Evolutionary conservation across 23 tunicate genomes (phyloP).

Genomic region (Ascidia mentula): DNA sequence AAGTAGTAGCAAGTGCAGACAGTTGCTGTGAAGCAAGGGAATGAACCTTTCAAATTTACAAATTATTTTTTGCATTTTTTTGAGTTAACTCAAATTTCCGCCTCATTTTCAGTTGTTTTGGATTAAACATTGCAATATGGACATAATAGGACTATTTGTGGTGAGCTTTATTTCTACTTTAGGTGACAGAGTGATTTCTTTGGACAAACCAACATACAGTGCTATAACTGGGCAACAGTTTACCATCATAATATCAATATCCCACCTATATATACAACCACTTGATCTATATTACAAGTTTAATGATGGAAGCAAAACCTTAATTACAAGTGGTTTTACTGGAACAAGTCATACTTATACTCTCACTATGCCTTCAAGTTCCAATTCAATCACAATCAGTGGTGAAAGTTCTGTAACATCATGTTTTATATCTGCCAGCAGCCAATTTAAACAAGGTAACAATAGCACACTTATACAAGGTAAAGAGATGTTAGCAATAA

Average conservation of each 20-base stretch:
- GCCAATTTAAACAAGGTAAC: constrained; percentile 1
- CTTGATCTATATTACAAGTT: neutral
- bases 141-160: too few species aligned
- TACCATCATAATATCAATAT: neutral
- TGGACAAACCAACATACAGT: neutral
- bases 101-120: too few species aligned
- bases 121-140: too few species aligned
- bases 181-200: too few species aligned
- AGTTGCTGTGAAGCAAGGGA: too few species aligned
- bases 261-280: neutral
- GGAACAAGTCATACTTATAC: neutral
- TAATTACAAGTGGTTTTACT: neutral
- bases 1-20: too few species aligned
- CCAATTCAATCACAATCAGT: neutral
- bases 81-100: too few species aligned
- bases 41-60: too few species aligned
- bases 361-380: neutral
- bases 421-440: neutral
- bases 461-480: neutral
- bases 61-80: too few species aligned
- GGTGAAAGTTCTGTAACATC: neutral
- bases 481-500: too few species aligned
- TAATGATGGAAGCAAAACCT: neutral
- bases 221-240: neutral
- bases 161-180: too few species aligned